Evolutionary conservation across 35 echinoderm and acorn worm species (phyloP).

Genomic region (Holothuria glaberrima): DNA sequence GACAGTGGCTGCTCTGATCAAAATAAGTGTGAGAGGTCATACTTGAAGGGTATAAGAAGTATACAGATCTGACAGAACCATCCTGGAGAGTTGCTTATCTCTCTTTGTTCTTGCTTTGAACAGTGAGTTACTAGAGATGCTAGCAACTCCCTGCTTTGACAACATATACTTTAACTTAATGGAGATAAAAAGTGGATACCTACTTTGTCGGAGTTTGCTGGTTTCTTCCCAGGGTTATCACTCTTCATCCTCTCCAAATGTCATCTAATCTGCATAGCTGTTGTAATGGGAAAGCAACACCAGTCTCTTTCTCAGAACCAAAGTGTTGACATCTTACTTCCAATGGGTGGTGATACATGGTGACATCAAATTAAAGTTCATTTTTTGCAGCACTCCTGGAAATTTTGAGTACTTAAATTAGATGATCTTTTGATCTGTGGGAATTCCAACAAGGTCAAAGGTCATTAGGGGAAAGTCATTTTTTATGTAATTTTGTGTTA

Average conservation of each 20-base stretch:
- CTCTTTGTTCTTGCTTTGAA: no score
- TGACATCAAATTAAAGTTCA: background rate
- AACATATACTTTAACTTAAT: no score
- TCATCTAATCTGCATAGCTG: background rate
- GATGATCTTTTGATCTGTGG: background rate
- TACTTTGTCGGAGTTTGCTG: no score
- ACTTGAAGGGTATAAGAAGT: no score
- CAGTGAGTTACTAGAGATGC: no score
- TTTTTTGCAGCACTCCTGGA: background rate
- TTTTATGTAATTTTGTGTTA: background rate
- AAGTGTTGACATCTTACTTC: constrained; percentile 13
- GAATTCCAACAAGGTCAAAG: constrained; percentile 16
- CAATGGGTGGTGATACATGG: constrained; percentile 8
- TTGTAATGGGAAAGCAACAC: constrained; percentile 17
- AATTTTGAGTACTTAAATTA: background rate
- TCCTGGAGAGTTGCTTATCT: no score
- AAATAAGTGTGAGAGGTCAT: no score
- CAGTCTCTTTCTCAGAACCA: background rate
- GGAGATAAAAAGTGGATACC: no score
- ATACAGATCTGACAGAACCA: no score
- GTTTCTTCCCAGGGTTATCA: constrained; percentile 38
- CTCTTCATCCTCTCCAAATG: background rate
- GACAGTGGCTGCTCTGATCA: no score
- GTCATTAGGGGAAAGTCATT: background rate
- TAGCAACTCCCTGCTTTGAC: no score